Evolutionary conservation across 2,888 invertebrate species (phyloP), one percentile per base, ranked within the genome.

Genomic region (Epistrophe eligans): DNA sequence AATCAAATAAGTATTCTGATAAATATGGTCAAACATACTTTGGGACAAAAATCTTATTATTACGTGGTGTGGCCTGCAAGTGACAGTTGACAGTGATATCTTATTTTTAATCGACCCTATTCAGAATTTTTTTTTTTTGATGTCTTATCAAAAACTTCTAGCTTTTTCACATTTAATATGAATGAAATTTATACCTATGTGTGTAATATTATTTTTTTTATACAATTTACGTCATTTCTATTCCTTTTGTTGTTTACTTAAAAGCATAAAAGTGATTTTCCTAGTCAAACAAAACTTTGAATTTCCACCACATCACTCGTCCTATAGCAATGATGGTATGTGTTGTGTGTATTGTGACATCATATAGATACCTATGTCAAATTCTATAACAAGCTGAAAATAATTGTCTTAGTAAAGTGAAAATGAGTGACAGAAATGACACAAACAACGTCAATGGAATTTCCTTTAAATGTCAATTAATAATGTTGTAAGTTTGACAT

Each of bases 381-480:
- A 55, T 15, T 50, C 35, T 24, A 43, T 72, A 82, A 77, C 57
- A 72, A 66, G 40, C 38, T 60, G 55, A 66, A 38, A 72, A 66
- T 60, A 35, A 73, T 70, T 81, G 77, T 81, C 84, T 77, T 52
- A 62, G 40, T 10, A 24, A 13, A 48, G 48, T 32, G 55, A 24
- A 11, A 38, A 19, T 67, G 32, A 60, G 17, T 45, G 58, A 32
- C 19, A 10, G 40, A 28, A 19, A 40, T 19, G 32, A 57, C 50
- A 35, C 32, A 48, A 74, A 77, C 43, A 38, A 24, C 40, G n/a
- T 62, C 74, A 52, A 48, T 60, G 43, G 10, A 48, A 70, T 74
- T 80, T 80, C 50, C 66, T 67, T 43, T 55, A 17, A 67, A 62
- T 66, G 84, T 84, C 81, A 80, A 73, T 77, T 84, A 81, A 55